These are phyloP conservation scores for Gryon sp. DNA, from an alignment of 1,140 invertebrate genomes.

Conservation along the genomic window DNA sequence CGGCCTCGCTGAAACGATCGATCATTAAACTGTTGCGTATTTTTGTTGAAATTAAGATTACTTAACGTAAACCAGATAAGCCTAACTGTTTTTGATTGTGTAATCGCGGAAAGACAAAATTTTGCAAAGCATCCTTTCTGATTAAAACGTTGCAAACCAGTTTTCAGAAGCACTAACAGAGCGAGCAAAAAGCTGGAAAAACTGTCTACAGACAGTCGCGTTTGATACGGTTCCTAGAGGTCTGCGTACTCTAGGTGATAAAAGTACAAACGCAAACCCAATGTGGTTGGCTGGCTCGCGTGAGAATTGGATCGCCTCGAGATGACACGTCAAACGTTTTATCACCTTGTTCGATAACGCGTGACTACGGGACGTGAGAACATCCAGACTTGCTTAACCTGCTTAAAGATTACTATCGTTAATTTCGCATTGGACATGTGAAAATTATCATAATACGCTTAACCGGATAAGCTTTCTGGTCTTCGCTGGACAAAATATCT, in stretches of 20 bases:
- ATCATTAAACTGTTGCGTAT: conserved; percentile 1
- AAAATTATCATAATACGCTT: conserved; percentile 55
- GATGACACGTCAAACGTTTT: conserved; percentile 63
- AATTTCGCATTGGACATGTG: conserved; percentile 53
- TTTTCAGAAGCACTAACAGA: background rate
- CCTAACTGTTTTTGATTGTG: conserved; percentile 22
- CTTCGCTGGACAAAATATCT: background rate
- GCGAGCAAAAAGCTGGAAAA: conserved; percentile 20
- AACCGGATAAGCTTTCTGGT: conserved; percentile 24
- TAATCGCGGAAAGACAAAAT: conserved; percentile 25
- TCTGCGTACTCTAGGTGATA: background rate
- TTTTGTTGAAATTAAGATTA: conserved; percentile 8
- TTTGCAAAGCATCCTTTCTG: conserved; percentile 5
- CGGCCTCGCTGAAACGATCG: conserved; percentile 3
- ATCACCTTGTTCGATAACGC: conserved; percentile 60
- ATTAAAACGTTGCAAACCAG: conserved; percentile 14
- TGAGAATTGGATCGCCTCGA: conserved; percentile 60
- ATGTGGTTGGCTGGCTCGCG: conserved; percentile 13
- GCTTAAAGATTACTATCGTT: conserved; percentile 55
- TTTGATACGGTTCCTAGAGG: conserved; percentile 26
- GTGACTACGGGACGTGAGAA: conserved; percentile 51
- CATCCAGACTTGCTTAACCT: conserved; percentile 55
- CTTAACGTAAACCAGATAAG: conserved; percentile 9
- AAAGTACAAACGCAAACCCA: conserved; percentile 41
- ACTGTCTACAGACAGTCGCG: too few species aligned